A percentile compares a stretch with the other conserved stretches of the same genome.
Conservation (phyloP, 1,140 invertebrate species). For the Rhagoletis zephyria region DNA sequence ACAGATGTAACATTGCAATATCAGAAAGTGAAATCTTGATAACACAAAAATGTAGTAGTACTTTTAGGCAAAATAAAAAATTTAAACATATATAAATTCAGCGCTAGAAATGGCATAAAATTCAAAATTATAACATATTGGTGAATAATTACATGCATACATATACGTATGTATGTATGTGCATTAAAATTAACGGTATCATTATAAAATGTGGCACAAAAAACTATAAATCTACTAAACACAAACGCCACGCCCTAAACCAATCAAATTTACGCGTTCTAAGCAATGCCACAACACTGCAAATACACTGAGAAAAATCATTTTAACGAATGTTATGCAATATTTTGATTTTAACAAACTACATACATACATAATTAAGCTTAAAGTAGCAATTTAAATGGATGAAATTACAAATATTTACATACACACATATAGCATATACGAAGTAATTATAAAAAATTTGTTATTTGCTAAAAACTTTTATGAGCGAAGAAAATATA, state of each 20-base stretch:
- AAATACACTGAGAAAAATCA: not conserved
- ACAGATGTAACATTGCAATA: slow-evolving; percentile 48
- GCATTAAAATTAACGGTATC: not conserved
- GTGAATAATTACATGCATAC: slow-evolving; percentile 25
- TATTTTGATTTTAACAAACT: not conserved
- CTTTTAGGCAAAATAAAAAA: too few relatives aligned
- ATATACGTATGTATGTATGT: not conserved
- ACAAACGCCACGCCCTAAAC: not conserved
- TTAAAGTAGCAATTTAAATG: not conserved
- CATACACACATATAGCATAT: not conserved
- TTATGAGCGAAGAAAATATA: not conserved
- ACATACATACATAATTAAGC: not conserved
- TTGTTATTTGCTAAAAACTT: slow-evolving; percentile 28
- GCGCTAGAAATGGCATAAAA: not conserved
- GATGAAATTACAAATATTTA: not conserved
- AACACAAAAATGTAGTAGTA: not conserved
- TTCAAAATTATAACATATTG: not conserved
- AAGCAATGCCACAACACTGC: not conserved
- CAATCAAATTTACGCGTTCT: slow-evolving; percentile 11
- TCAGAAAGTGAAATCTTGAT: slow-evolving; percentile 1
- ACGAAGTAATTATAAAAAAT: not conserved
- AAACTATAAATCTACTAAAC: not conserved
- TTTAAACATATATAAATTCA: too few relatives aligned
- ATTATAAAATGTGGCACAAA: not conserved
- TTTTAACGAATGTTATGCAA: slow-evolving; percentile 30